Evolutionary conservation across 2,888 invertebrate species (phyloP).

Genomic region (Tholera decimalis): DNA sequence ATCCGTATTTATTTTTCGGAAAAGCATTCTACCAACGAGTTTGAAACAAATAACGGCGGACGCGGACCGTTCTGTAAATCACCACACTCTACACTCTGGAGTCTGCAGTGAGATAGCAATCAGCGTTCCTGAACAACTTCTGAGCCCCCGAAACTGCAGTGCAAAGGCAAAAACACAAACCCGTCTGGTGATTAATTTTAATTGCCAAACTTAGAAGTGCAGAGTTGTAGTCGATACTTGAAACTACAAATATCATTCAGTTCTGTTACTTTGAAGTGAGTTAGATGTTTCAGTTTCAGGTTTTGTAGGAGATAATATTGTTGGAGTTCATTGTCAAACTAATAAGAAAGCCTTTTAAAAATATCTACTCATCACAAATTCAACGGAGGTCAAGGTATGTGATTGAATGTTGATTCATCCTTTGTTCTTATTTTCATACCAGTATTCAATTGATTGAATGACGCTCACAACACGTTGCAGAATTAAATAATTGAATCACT

Average conservation of each 20-base stretch:
- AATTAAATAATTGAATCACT: no score
- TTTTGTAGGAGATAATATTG: constrained; percentile 1
- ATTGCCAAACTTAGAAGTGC: constrained; percentile 76
- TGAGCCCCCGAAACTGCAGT: constrained; percentile 42
- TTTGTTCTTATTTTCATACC: no score
- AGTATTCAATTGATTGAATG: no score
- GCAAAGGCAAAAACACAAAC: constrained; percentile 72
- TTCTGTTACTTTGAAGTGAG: constrained; percentile 17
- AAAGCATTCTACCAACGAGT: constrained; percentile 32
- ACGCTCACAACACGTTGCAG: no score
- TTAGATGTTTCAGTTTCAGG: neutral
- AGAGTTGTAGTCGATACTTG: constrained; percentile 48
- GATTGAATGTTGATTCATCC: no score
- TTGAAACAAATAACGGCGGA: constrained; percentile 44
- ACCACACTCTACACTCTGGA: constrained; percentile 25
- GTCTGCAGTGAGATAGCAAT: constrained; percentile 48
- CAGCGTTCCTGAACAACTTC: constrained; percentile 51
- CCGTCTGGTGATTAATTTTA: constrained; percentile 80
- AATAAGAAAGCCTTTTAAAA: no score
- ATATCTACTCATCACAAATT: no score
- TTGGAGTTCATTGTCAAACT: no score
- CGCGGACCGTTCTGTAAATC: constrained; percentile 54
- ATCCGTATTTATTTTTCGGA: constrained; percentile 40
- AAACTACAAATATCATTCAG: constrained; percentile 33
- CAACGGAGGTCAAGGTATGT: no score